Evolutionary conservation across 2,113 vertebrate genomes (phyloP).

Genomic region (Mobula hypostoma): DNA sequence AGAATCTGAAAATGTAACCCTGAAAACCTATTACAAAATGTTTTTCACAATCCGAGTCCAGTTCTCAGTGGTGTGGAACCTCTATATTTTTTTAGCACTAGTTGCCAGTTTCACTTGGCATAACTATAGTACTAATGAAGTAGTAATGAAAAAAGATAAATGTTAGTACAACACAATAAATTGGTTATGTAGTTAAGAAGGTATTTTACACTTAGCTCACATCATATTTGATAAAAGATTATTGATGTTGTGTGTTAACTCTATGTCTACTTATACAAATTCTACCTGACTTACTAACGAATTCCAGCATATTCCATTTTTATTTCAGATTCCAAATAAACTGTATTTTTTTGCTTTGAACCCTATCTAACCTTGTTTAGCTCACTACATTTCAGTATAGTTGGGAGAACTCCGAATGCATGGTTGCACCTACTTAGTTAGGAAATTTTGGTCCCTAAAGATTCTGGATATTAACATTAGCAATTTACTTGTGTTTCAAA

Average conservation of each 20-base stretch:
- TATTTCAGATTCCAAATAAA: too few species aligned
- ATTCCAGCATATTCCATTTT: too few species aligned
- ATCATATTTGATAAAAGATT: neutral
- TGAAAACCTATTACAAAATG: too few species aligned
- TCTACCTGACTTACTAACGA: too few species aligned
- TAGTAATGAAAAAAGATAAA: neutral
- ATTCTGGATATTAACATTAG: neutral
- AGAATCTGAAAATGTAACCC: too few species aligned
- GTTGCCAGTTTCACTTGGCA: neutral
- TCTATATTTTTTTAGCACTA: neutral
- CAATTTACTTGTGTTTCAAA: neutral
- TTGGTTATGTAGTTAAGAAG: neutral
- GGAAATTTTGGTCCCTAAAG: neutral
- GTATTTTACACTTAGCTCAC: neutral
- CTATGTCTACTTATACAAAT: too few species aligned
- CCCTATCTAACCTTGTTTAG: neutral
- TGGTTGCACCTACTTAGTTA: neutral
- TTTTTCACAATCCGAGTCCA: too few species aligned
- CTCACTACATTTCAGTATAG: neutral
- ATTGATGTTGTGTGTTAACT: too few species aligned
- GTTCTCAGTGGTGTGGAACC: neutral
- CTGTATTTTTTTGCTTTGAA: too few species aligned
- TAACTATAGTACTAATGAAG: neutral
- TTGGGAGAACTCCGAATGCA: neutral
- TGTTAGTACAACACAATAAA: neutral